Base-by-base conservation (phyloP, 2,797 vertebrate species). In the Setipinna tenuifilis region DNA sequence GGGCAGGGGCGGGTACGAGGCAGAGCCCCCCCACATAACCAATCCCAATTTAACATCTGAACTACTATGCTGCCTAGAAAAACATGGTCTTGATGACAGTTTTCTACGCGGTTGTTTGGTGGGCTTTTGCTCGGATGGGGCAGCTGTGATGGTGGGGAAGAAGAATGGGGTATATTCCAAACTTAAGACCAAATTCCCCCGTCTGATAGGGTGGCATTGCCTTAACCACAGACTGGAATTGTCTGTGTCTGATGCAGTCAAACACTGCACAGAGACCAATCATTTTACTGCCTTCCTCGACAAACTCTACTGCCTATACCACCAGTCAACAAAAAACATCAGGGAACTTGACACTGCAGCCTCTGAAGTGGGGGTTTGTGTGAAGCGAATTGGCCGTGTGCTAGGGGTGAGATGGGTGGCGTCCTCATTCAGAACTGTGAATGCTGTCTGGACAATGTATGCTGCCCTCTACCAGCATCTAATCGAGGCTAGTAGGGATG, bases 131-230 rank as follows among this genome's bases (percentile, higher is more conserved):
- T 68, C 19, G 19, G 61, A 84, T 84, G 83, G 62, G 46, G 61
- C 83, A 19, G 57, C 82, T 5, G 82, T 83, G 25, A 83, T 65
- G 35, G 21, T 84, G 9, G 61, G 61, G 25, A 48, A 41, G 71
- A 84, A 84, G 62, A 10, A 21, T 65, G 58, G 58, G 21, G 83
- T 50, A 0, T 68, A 46, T 28, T 17, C 44, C 19, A 84, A 71
- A 44, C 44, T 84, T 28, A 84, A 84, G 71, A 48, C 23, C 19
- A 61, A 44, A 16, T 59, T 44, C 6, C 35, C 68, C 48, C 16
- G 57, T 48, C 35, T 84, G 2, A 84, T 86, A 62, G 85, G 85
- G 10, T 84, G 85, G 75, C 83, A 86, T 44, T 86, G 85, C 48
- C 17, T 65, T 14, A 83, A 84, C 57, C 68, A 50, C 25, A 83